Evolutionary conservation across 2,797 vertebrate genomes (phyloP), one percentile per base, ranked within the genome.

Genomic region (Crocidura indochinensis): DNA sequence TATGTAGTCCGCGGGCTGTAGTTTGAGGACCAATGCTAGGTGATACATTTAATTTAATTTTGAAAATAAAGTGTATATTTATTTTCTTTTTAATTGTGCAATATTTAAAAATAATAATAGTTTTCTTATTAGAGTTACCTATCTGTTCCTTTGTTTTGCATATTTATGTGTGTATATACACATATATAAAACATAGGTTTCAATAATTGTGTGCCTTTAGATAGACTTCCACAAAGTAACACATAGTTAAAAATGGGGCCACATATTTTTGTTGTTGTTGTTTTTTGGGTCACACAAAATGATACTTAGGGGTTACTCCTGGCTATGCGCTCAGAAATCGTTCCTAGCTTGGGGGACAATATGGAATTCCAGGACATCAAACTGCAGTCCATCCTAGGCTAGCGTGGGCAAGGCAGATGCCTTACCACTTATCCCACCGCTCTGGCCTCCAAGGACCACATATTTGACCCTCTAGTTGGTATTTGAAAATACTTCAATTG

Each of bases 401-500:
- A 38, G 38, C 38, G 5, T 5, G 38, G 5, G 38, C 38, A 38
- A 38, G 38, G 38, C 38, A 38, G 38, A 38, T 5, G 38, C 5
- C 38, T 38, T 38, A 38, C 38, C 38, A 38, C 38, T 38, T 38
- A 5, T 5, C 2, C 5, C 38, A 38, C 38, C 38, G 38, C 38
- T 38, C 38, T 38, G 38, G 38, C 38, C 38, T 5, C 38, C 38
- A 38, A 56, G 8, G 29, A 75, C 65, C 79, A 8, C 9, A 24
- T 26, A 64, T 84, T 87, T 83, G 4, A 56, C 78, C 60, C 10
- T 92, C 10, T 0, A 74, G 69, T 67, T 75, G 64, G n/a, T 22
- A 81, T 60, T 60, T 15, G 22, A 47, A 82, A 26, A 47, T 56
- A 53, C 67, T 88, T 88, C 82, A 78, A 90, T 19, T 90, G 46